Evolutionary conservation across 2,113 vertebrate genomes (phyloP), one percentile per base, ranked within the genome.

Genomic region (Myrmecobius fasciatus): DNA sequence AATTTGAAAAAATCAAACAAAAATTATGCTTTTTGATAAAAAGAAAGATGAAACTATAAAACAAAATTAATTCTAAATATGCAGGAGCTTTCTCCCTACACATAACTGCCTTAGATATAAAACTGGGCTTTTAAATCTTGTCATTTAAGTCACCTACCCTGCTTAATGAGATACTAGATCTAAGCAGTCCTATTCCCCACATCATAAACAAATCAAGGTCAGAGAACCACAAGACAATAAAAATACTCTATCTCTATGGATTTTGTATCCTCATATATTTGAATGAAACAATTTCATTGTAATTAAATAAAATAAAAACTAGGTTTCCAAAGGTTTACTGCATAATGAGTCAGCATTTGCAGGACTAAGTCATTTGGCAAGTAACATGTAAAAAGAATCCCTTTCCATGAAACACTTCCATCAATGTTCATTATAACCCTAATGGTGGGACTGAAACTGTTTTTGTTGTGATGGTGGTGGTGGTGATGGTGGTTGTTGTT

Each of bases 21-120:
- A 49, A 51, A 51, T 51, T 51, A 97, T 96, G 90, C 95, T 96
- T 92, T 94, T 96, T 95, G 83, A 95, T 96, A 93, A 96, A 96
- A 97, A 94, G 96, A 92, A 96, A 49, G 47, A 49, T 49, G 47
- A 49, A 49, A 83, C 43, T 43, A 83, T 2, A 83, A 8, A 43
- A 24, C 6, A 24, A 83, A 43, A 43, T 1, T 25, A 90, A 28
- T 95, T 92, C 7, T 90, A 83, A 83, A 83, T 67, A 92, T 95
- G 89, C 43, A 97, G 90, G 90, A 24, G 97, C 25, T 75, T 53
- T 91, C 28, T 31, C 91, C 96, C 67, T 93, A 83, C 0, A 43
- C 26, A 89, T 92, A 94, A 26, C 11, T 95, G 47, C 28, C 67
- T 97, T 97, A 92, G 92, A 97, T 90, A 49, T 89, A 96, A 96